phyloP scores from a whole-genome alignment of 2,888 invertebrate species.

The Brachyopa scutellaris region DNA sequence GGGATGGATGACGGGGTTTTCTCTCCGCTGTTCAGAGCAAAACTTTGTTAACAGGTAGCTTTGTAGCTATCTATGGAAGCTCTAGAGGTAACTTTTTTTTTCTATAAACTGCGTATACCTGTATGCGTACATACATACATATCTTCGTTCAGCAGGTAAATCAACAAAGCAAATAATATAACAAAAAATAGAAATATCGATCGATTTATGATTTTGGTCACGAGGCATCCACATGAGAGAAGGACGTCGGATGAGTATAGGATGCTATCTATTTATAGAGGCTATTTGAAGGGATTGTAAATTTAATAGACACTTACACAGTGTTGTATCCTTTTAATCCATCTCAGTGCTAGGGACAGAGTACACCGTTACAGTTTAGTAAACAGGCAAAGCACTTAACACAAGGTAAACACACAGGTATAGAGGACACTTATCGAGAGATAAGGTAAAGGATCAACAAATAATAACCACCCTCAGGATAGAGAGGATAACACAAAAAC shows the following conservation, averaged over 20 bases:
- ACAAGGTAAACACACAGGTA: constrained; percentile 40
- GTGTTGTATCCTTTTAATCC: constrained; percentile 53
- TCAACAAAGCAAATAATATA: constrained; percentile 44
- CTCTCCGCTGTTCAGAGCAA: not conserved
- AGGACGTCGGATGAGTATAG: constrained; percentile 15
- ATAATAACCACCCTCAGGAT: constrained; percentile 30
- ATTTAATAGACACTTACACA: constrained; percentile 57
- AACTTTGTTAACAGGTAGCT: constrained; percentile 62
- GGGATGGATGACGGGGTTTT: not conserved
- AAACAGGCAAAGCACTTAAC: constrained; percentile 41
- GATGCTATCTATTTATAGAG: constrained; percentile 20
- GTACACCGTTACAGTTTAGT: not conserved
- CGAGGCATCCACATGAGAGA: constrained; percentile 23
- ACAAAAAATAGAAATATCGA: constrained; percentile 63
- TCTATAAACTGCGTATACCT: constrained; percentile 31
- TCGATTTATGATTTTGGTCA: constrained; percentile 66
- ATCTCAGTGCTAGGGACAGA: not conserved
- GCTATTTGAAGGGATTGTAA: not conserved
- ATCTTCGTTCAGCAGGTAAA: constrained; percentile 41
- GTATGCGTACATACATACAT: too few species aligned
- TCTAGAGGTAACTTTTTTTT: constrained; percentile 40
- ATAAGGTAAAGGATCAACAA: constrained; percentile 51
- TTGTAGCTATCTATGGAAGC: constrained; percentile 35
- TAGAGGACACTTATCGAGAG: constrained; percentile 42
- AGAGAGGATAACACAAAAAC: not conserved